These are phyloP conservation scores for Sorex fumeus DNA, from an alignment of 2,113 vertebrate genomes.

Conservation along the genomic window DNA sequence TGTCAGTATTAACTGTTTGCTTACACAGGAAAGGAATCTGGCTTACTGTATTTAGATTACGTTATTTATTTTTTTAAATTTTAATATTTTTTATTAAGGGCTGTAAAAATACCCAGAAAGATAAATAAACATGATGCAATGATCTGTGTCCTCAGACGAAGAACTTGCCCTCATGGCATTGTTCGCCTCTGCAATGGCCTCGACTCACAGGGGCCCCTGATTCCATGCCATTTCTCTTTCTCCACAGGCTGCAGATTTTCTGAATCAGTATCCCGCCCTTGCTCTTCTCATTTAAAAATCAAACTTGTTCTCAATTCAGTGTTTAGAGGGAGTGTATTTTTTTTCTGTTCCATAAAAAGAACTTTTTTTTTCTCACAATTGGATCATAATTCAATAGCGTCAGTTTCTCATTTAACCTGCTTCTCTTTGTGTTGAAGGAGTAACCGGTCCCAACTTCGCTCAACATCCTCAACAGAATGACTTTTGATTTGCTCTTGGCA, in stretches of 20 bases:
- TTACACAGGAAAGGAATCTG: slow-evolving; percentile 51
- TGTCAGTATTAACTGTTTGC: slow-evolving; percentile 86
- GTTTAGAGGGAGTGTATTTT: slow-evolving; percentile 96
- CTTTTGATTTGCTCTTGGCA: too few relatives aligned
- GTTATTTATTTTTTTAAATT: too few relatives aligned
- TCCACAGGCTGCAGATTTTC: slow-evolving; percentile 81
- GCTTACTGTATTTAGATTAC: slow-evolving; percentile 73
- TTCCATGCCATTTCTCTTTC: slow-evolving; percentile 85
- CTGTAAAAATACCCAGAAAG: slow-evolving; percentile 89
- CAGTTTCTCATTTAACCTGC: too few relatives aligned
- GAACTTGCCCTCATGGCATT: slow-evolving; percentile 87
- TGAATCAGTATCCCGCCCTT: slow-evolving; percentile 79
- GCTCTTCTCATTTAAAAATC: slow-evolving; percentile 83
- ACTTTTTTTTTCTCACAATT: too few relatives aligned
- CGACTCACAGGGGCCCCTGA: slow-evolving; percentile 87
- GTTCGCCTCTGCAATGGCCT: slow-evolving; percentile 89
- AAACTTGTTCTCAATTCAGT: slow-evolving; percentile 76
- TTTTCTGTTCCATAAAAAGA: slow-evolving; percentile 96
- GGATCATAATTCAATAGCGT: too few relatives aligned
- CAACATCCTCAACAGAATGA: too few relatives aligned
- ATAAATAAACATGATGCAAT: slow-evolving; percentile 89
- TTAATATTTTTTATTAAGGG: slow-evolving; percentile 87
- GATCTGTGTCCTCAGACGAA: slow-evolving; percentile 87
- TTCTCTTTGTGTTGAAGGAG: too few relatives aligned
- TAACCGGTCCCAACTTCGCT: too few relatives aligned